Evolutionary conservation across 2,888 invertebrate genomes (phyloP), one percentile per base, ranked within the genome.

Genomic region (Acanthosepion lycidas): DNA sequence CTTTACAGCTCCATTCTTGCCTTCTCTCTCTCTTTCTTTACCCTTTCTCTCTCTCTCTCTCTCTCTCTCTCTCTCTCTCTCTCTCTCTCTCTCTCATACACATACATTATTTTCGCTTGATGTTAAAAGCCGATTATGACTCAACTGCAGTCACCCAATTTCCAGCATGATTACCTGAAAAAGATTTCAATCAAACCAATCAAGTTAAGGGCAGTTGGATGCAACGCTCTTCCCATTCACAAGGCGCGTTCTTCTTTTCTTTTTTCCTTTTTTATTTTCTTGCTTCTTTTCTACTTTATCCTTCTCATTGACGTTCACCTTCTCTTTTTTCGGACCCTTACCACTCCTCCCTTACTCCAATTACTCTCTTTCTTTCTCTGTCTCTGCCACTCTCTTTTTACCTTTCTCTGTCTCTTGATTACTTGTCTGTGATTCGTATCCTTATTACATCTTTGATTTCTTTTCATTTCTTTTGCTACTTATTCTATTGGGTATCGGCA

Each of bases 121-220:
- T 78, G 78, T 78, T 78, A 78, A n/a, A 78, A 78, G n/a, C 78
- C 78, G 78, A 78, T 78, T 33, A 78, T 78, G 78, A 78, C 78
- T 78, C 78, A 78, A 33, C 33, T 33, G 78, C 78, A 78, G 78
- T n/a, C 78, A 78, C 78, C 78, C 78, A 78, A 78, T 33, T 78
- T 78, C 78, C 78, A 78, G 78, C 78, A 78, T 78, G 78, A 78
- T 78, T 78, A 78, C 78, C 78, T 78, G 78, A n/a, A 78, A 78
- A 78, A 78, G n/a, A 78, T 78, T 78, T 78, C n/a, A 78, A 78
- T 78, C n/a, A 78, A 78, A 78, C 78, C 78, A 78, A 78, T 78
- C 78, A 78, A 33, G 78, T 78, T 78, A 33, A 78, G 78, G n/a
- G 15, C 78, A 78, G 78, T 78, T 78, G 78, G 78, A 78, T 78